Evolutionary conservation across 2,888 invertebrate genomes (phyloP), one percentile per base, ranked within the genome.

Genomic region (Hypena proboscidalis): DNA sequence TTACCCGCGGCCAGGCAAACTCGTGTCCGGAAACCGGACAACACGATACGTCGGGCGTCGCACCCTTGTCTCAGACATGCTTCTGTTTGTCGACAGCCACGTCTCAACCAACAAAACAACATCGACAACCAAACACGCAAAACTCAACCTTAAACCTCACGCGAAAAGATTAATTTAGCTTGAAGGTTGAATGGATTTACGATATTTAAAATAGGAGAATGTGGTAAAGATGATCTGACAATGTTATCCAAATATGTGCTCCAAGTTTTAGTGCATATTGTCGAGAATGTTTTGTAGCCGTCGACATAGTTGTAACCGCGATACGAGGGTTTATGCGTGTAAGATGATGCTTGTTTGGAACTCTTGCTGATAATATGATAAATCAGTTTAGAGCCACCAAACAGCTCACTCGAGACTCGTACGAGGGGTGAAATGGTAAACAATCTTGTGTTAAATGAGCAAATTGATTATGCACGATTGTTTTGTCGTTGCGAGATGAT

Each of bases 261-360:
- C 62, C 74, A 86, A 78, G 78, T 77, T 80, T 74, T 73, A 76
- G 77, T 67, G 67, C 72, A 81, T 82, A 88, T 82, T 81, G 89
- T 87, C 70, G 80, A 79, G 66, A 86, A 81, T 87, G 82, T 81
- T 76, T 77, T 83, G 85, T 68, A 58, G 49, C 42, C 49, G 51
- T 51, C 54, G 58, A 72, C 72, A 71, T 69, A 67, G 67, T 73
- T 73, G 76, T 59, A 75, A 61, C 67, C 70, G 75, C 73, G 85
- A 85, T 87, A 84, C 70, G 77, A 73, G 79, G 87, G 86, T 88
- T 89, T 89, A 89, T 86, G 87, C 81, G 83, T 89, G 89, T 89
- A 88, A 89, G 89, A 90, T 89, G 90, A 90, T 80, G 90, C 87
- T 90, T 89, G 90, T 90, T 90, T 84, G 70, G 76, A 85, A 85